phyloP scores from a whole-genome alignment of 2,888 invertebrate species.

The Pammene fasciana region DNA sequence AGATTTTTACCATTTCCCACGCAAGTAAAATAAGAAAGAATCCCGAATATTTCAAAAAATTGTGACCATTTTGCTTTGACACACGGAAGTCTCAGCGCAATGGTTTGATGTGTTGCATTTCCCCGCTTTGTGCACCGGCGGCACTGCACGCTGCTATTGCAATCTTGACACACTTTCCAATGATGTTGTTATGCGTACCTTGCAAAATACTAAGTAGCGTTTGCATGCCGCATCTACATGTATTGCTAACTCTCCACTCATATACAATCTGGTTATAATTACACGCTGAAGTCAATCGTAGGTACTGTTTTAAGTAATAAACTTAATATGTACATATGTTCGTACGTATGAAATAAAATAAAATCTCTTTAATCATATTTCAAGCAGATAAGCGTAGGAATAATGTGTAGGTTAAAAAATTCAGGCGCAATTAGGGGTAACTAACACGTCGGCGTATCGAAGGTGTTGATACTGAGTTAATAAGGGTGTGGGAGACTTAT shows the following conservation, averaged over 20 bases:
- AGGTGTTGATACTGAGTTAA: conserved; percentile 36
- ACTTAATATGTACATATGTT: too few species aligned
- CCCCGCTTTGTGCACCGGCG: conserved; percentile 66
- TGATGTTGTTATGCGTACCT: conserved; percentile 76
- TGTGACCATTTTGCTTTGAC: conserved; percentile 34
- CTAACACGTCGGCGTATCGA: conserved; percentile 28
- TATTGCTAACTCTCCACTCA: conserved; percentile 44
- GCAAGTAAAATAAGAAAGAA: not conserved
- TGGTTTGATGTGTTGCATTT: conserved; percentile 68
- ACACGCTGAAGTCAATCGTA: too few species aligned
- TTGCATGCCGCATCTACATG: conserved; percentile 53
- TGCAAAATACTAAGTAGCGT: conserved; percentile 75
- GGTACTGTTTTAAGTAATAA: not conserved
- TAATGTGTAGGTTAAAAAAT: conserved; percentile 29
- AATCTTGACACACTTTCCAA: conserved; percentile 82
- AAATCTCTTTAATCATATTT: conserved; percentile 21
- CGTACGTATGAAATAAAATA: conserved; percentile 1
- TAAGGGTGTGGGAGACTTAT: conserved; percentile 39
- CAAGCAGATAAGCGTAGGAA: conserved; percentile 18
- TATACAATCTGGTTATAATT: conserved; percentile 10
- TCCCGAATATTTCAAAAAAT: not conserved
- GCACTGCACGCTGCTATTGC: conserved; percentile 68
- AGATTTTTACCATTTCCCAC: too few species aligned
- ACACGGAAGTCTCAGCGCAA: conserved; percentile 58
- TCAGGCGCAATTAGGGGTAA: conserved; percentile 40